Evolutionary conservation across 92 coral and sea anemone genomes (phyloP).

Genomic region (Isaurus tuberculatus): DNA sequence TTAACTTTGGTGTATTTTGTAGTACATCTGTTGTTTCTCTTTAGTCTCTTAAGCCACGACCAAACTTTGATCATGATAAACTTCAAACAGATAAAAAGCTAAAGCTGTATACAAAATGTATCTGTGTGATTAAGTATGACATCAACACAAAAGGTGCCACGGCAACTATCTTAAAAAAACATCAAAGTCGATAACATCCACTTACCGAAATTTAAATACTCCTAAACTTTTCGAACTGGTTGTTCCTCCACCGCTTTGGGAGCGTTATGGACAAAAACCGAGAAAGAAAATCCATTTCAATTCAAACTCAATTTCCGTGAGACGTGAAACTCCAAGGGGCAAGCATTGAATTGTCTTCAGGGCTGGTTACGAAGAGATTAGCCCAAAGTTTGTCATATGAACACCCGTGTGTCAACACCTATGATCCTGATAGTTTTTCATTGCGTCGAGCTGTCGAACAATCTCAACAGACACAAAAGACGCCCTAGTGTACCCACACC

Average conservation of each 20-base stretch:
- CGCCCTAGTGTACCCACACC: conserved; percentile 15
- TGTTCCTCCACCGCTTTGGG: background rate
- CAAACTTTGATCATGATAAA: conserved; percentile 9
- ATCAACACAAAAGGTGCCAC: conserved; percentile 27
- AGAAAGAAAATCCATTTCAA: background rate
- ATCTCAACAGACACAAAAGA: conserved; percentile 18
- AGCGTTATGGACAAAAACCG: background rate
- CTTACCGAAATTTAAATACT: conserved; percentile 19
- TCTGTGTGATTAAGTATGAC: conserved; percentile 28
- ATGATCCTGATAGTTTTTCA: conserved; percentile 48
- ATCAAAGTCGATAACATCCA: conserved; percentile 19
- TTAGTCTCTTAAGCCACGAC: background rate
- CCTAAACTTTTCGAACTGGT: background rate
- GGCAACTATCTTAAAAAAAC: conserved; percentile 43
- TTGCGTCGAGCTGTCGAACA: conserved; percentile 51
- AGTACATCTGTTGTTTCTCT: background rate
- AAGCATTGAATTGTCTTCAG: background rate
- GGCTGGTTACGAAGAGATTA: conserved; percentile 44
- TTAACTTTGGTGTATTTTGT: background rate
- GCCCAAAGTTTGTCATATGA: conserved; percentile 51
- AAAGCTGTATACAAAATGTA: background rate
- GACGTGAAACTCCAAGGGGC: conserved; percentile 24
- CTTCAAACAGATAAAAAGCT: conserved; percentile 5
- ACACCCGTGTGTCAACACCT: conserved; percentile 54
- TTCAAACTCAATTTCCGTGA: conserved; percentile 13